Conservation (phyloP, 2,888 invertebrate genomes). For the Chouioia cunea region DNA sequence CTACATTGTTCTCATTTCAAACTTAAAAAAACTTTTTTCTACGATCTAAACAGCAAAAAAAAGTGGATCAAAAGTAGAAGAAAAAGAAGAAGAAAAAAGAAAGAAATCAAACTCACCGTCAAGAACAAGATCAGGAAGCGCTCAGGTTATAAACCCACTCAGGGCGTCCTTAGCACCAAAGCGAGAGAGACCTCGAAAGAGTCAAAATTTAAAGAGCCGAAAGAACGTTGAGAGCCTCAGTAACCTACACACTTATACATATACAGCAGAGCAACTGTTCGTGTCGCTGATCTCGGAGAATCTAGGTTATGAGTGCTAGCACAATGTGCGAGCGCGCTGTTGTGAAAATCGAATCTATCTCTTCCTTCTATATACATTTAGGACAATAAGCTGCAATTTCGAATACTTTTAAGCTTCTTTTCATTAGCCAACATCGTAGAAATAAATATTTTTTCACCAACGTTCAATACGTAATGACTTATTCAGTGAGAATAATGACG, state of each 20-base stretch:
- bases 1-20: too few relatives aligned
- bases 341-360: slow-evolving; percentile 59
- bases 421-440: too few relatives aligned
- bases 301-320: slow-evolving; percentile 64
- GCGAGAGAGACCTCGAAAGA: neutral
- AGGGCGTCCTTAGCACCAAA: slow-evolving; percentile 10
- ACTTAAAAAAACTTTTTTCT: too few relatives aligned
- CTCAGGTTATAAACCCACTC: neutral
- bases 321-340: slow-evolving; percentile 57
- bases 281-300: slow-evolving; percentile 48
- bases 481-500: too few relatives aligned
- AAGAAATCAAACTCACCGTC: slow-evolving; percentile 4
- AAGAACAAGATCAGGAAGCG: slow-evolving; percentile 11
- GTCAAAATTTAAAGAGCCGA: neutral
- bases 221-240: neutral
- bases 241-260: neutral
- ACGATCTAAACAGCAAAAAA: too few relatives aligned
- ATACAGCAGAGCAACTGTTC: neutral
- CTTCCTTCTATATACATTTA: too few relatives aligned
- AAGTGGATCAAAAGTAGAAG: neutral
- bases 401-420: too few relatives aligned
- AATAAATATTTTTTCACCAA: too few relatives aligned
- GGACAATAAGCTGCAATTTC: too few relatives aligned
- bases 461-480: too few relatives aligned
- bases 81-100: slow-evolving; percentile 9